These are phyloP conservation scores for Colistium nudipinnis DNA, from an alignment of 2,113 vertebrate species.

Conservation along the genomic window DNA sequence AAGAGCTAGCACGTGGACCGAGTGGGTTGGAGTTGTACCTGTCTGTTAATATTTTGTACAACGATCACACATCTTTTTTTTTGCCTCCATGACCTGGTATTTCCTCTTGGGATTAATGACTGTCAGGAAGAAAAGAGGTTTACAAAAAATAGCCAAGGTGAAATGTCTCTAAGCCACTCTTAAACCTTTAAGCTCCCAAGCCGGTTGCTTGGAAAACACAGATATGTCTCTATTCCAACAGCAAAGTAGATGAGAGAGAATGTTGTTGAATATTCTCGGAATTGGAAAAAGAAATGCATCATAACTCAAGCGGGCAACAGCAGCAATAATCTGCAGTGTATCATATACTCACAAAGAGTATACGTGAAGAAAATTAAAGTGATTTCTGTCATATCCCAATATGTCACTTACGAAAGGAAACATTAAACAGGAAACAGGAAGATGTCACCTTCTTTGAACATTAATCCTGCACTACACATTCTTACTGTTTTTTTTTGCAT, in stretches of 20 bases:
- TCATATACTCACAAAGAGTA: no score
- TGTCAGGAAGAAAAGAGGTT: constrained; percentile 41
- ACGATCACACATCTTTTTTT: constrained; percentile 55
- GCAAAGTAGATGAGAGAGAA: not conserved
- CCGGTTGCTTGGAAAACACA: constrained; percentile 6
- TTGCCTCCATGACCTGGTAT: constrained; percentile 42
- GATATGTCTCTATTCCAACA: not conserved
- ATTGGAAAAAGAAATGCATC: not conserved
- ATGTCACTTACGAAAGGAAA: no score
- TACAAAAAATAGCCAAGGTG: constrained; percentile 48
- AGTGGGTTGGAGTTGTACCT: constrained; percentile 35
- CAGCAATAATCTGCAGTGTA: not conserved
- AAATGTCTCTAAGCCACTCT: constrained; percentile 32
- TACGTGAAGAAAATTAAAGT: no score
- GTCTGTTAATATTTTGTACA: constrained; percentile 39
- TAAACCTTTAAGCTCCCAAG: constrained; percentile 4
- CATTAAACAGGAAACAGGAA: no score
- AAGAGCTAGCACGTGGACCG: constrained; percentile 2
- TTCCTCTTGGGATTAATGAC: constrained; percentile 60
- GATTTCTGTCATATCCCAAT: no score
- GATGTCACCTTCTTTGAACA: no score
- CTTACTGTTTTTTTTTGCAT: not conserved
- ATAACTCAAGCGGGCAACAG: not conserved
- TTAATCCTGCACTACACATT: not conserved
- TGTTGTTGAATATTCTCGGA: not conserved